Evolutionary conservation across 2,797 vertebrate genomes (phyloP).

Genomic region (Lepilemur ruficaudatus): DNA sequence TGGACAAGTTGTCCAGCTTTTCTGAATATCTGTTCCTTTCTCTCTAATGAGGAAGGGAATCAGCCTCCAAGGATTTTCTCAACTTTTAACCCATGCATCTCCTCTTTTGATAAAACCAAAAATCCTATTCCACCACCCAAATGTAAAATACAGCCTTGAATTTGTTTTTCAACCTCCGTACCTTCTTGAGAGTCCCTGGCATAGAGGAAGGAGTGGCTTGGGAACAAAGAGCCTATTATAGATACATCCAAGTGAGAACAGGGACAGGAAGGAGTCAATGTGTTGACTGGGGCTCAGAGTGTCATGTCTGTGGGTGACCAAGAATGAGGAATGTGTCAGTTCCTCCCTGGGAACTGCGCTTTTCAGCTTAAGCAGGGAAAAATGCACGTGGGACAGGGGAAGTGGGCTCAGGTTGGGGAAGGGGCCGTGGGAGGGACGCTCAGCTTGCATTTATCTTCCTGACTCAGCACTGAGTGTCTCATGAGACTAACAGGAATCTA

Average conservation of each 20-base stretch:
- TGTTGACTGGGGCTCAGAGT: background rate
- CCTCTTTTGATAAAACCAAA: background rate
- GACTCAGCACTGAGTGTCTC: background rate
- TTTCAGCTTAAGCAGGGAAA: background rate
- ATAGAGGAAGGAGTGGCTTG: background rate
- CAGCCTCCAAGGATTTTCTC: background rate
- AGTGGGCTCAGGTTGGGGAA: background rate
- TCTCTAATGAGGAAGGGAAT: background rate
- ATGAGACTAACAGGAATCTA: background rate
- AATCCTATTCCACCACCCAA: background rate
- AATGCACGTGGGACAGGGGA: background rate
- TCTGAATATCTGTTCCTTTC: background rate
- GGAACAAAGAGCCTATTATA: conserved; percentile 37
- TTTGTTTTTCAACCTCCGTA: background rate
- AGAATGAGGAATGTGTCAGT: background rate
- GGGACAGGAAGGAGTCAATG: background rate
- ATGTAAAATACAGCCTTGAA: background rate
- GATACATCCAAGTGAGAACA: background rate
- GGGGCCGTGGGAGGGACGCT: rapidly evolving
- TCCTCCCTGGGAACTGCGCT: background rate
- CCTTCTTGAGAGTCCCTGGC: background rate
- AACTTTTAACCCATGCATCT: background rate
- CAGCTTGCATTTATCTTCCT: background rate
- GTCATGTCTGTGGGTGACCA: background rate
- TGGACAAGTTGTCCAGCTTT: background rate